Conservation (phyloP, 2,113 vertebrate species). For the Promerops cafer region DNA sequence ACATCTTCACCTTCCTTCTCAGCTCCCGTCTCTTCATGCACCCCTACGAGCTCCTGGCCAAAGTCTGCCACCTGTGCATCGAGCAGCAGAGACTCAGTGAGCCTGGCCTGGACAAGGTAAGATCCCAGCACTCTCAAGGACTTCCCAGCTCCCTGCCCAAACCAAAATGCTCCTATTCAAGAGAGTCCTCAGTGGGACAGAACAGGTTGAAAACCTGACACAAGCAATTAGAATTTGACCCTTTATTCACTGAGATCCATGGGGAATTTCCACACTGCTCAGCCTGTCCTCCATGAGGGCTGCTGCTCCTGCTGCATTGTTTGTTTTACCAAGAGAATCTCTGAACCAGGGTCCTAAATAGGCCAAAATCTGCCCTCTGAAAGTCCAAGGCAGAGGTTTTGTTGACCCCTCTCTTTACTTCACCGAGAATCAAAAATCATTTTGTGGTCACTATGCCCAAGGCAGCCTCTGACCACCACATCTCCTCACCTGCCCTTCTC, state of each 20-base stretch:
- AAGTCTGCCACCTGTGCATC: constrained; percentile 84
- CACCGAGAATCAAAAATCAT: background rate
- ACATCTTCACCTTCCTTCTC: constrained; percentile 93
- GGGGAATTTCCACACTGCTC: background rate
- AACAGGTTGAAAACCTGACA: background rate
- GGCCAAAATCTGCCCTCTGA: background rate
- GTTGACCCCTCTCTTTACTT: background rate
- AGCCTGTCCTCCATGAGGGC: background rate
- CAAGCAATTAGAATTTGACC: background rate
- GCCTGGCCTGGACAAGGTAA: constrained; percentile 83
- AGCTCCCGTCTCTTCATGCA: constrained; percentile 91
- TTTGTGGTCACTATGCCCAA: fast-evolving
- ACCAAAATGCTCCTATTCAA: background rate
- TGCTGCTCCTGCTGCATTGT: background rate
- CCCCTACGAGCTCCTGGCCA: constrained; percentile 88
- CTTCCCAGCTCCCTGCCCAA: background rate
- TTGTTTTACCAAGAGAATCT: background rate
- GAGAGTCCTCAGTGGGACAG: background rate
- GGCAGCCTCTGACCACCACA: background rate
- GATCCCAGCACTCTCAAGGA: background rate
- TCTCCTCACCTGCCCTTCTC: background rate
- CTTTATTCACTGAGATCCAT: background rate
- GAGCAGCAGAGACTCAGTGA: constrained; percentile 84
- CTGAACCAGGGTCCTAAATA: background rate
- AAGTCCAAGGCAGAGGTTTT: background rate